These are phyloP conservation scores for Diabrotica balteata DNA, from an alignment of 2,888 invertebrate genomes.

Conservation along the genomic window DNA sequence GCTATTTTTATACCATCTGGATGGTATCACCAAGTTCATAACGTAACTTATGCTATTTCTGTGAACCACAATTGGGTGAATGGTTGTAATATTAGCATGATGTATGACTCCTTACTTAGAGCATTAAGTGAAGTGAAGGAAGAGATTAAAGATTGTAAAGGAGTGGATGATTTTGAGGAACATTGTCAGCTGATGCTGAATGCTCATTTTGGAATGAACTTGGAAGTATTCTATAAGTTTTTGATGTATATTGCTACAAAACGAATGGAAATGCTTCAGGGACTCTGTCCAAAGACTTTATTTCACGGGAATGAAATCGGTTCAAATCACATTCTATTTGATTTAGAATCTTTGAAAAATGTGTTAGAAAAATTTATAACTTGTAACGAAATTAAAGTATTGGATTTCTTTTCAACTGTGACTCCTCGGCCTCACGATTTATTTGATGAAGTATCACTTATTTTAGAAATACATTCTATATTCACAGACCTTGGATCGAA, in stretches of 20 bases:
- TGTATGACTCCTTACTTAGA: conserved; percentile 74
- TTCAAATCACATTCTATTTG: conserved; percentile 61
- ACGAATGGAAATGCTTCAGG: conserved; percentile 60
- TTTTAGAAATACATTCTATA: conserved; percentile 16
- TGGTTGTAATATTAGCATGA: conserved; percentile 79
- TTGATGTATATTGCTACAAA: conserved; percentile 65
- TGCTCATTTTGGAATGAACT: conserved; percentile 80
- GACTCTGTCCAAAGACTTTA: conserved; percentile 45
- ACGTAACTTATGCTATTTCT: conserved; percentile 91
- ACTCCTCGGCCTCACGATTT: conserved; percentile 31
- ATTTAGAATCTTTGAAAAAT: conserved; percentile 59
- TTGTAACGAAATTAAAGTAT: conserved; percentile 56
- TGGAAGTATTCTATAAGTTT: conserved; percentile 71
- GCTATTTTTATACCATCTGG: conserved; percentile 95
- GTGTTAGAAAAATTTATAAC: conserved; percentile 60
- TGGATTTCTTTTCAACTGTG: conserved; percentile 57
- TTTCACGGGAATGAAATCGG: conserved; percentile 61
- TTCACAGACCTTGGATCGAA: too few species aligned
- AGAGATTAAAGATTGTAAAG: conserved; percentile 81
- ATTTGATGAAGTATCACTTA: conserved; percentile 28
- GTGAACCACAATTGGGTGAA: conserved; percentile 99
- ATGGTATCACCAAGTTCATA: conserved; percentile 97
- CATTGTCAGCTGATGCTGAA: conserved; percentile 85
- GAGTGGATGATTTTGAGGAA: conserved; percentile 74
- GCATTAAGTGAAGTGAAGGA: conserved; percentile 73